Evolutionary conservation across 2,113 vertebrate species (phyloP).

Genomic region (Bagarius yarrelli): DNA sequence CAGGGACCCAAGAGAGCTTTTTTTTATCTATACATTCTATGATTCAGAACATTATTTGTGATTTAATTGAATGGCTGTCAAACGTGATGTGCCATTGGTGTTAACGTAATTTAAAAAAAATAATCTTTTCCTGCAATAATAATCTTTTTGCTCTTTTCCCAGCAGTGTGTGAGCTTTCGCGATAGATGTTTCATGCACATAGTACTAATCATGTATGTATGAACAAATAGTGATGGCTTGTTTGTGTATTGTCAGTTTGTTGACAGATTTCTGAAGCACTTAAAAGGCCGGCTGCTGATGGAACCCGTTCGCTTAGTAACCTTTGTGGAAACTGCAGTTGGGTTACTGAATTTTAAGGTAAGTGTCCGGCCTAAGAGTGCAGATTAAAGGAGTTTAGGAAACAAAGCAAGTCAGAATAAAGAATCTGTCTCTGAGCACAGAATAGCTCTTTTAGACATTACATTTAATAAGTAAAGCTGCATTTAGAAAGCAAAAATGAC

Average conservation of each 20-base stretch:
- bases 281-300: constrained; percentile 85
- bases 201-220: constrained; percentile 42
- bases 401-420: constrained; percentile 13
- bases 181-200: constrained; percentile 5
- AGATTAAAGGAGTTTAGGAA: constrained; percentile 26
- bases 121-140: constrained; percentile 17
- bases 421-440: not conserved
- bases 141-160: constrained; percentile 11
- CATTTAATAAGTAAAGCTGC: no score
- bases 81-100: constrained; percentile 11
- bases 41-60: constrained; percentile 11
- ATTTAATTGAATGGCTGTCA: constrained; percentile 42
- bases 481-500: not conserved
- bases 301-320: constrained; percentile 93
- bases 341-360: constrained; percentile 99
- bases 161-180: constrained; percentile 10
- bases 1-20: constrained; percentile 33
- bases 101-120: constrained; percentile 39
- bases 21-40: constrained; percentile 20
- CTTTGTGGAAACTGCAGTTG: constrained; percentile 97
- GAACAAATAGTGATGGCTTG: constrained; percentile 58
- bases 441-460: not conserved
- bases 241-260: constrained; percentile 82
- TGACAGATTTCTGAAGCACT: constrained; percentile 86
- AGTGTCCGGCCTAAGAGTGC: constrained; percentile 61